Percentiles rank a stretch among this genome's conserved stretches.
Evolutionary conservation across 2,797 vertebrate species (phyloP).

Genomic region (Xenops minutus): DNA sequence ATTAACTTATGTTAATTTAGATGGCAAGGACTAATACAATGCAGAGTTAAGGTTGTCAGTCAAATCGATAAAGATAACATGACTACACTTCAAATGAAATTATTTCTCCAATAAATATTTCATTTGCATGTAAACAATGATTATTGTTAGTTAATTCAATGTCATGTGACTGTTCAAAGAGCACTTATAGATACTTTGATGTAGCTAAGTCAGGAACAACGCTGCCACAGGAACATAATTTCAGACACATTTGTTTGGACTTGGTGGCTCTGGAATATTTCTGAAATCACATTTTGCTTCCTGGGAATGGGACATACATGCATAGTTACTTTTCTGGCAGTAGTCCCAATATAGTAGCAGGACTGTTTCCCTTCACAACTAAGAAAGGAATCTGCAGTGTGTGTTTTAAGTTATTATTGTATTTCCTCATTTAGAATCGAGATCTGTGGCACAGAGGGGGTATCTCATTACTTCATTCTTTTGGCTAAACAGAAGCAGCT

Average conservation of each 20-base stretch:
- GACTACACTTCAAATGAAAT: neutral
- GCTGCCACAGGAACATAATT: neutral
- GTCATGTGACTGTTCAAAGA: neutral
- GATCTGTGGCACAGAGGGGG: neutral
- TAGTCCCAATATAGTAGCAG: neutral
- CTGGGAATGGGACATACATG: rapidly evolving
- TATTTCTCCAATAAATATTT: neutral
- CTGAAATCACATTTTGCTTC: neutral
- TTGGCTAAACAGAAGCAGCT: neutral
- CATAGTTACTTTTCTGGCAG: neutral
- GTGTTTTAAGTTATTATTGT: neutral
- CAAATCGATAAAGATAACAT: neutral
- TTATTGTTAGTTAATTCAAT: slow-evolving; percentile 28
- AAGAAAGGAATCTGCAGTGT: neutral
- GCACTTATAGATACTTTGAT: neutral
- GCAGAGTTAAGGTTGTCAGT: neutral
- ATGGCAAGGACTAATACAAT: neutral
- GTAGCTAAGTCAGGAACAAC: neutral
- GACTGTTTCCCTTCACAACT: neutral
- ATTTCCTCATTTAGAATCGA: neutral
- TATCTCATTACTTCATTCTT: neutral
- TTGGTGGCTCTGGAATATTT: neutral
- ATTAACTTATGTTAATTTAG: neutral
- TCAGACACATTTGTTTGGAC: neutral
- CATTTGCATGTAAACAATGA: slow-evolving; percentile 14